Conservation (phyloP, 1,140 invertebrate species). For the Polyergus mexicanus region DNA sequence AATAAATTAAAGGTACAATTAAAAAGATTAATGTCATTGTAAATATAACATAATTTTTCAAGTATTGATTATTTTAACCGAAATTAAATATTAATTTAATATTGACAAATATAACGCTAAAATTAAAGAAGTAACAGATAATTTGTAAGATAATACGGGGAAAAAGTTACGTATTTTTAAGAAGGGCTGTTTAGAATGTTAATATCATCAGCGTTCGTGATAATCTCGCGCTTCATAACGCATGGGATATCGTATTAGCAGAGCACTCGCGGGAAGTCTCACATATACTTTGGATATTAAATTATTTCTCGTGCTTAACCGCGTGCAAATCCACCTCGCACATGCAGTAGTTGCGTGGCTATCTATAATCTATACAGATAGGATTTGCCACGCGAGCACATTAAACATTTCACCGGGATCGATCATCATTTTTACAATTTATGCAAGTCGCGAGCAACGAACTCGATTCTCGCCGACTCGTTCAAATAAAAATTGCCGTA, state of each 20-base stretch:
- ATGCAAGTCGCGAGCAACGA: not conserved
- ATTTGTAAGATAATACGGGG: no score
- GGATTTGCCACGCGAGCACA: not conserved
- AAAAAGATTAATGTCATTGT: not conserved
- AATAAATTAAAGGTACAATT: no score
- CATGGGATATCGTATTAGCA: slow-evolving; percentile 10
- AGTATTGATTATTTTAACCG: not conserved
- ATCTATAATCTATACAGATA: no score
- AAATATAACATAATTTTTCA: not conserved
- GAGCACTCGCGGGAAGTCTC: slow-evolving; percentile 2
- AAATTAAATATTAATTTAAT: not conserved
- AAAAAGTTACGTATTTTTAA: not conserved
- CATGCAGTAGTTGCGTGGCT: not conserved
- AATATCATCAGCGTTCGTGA: not conserved
- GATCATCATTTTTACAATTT: not conserved
- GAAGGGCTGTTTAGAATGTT: not conserved
- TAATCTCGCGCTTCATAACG: not conserved
- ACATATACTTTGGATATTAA: slow-evolving; percentile 28
- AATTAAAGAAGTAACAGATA: no score
- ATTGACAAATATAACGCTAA: not conserved
- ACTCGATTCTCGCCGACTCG: not conserved
- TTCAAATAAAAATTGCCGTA: slow-evolving; percentile 25
- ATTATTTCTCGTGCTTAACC: slow-evolving; percentile 38
- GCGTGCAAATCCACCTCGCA: not conserved
- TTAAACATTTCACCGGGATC: slow-evolving; percentile 18